These are phyloP conservation scores for Hipparchia sbordonii DNA, from an alignment of 2,888 invertebrate species.

Conservation along the genomic window DNA sequence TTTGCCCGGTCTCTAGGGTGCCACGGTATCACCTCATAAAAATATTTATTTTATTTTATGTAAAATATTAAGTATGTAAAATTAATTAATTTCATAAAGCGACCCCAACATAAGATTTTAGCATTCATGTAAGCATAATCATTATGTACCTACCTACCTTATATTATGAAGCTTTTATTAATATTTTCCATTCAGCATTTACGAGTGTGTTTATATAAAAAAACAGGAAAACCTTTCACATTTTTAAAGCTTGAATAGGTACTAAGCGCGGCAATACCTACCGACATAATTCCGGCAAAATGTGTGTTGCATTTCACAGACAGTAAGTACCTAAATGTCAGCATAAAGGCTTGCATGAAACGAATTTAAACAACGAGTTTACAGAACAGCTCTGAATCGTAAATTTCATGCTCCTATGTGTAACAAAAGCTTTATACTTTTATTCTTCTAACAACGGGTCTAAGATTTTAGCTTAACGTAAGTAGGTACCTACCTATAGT, in stretches of 20 bases:
- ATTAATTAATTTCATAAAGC: slow-evolving; percentile 1
- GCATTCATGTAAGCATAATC: slow-evolving; percentile 2
- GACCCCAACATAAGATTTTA: not conserved
- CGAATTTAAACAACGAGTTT: slow-evolving; percentile 43
- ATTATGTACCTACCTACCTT: not conserved
- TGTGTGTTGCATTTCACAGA: slow-evolving; percentile 43
- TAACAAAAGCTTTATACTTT: slow-evolving; percentile 28
- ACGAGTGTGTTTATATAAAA: slow-evolving; percentile 1
- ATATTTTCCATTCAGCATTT: slow-evolving; percentile 8
- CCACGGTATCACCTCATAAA: not conserved
- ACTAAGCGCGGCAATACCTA: slow-evolving; percentile 23
- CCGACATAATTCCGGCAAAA: slow-evolving; percentile 36
- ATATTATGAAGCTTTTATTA: slow-evolving; percentile 1
- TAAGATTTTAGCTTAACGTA: slow-evolving; percentile 19
- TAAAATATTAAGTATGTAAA: not conserved
- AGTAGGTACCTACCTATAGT: not conserved
- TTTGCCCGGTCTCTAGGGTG: not conserved
- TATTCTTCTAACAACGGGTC: slow-evolving; percentile 27
- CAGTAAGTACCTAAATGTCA: slow-evolving; percentile 45
- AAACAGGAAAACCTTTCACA: slow-evolving; percentile 23
- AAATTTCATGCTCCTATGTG: slow-evolving; percentile 27
- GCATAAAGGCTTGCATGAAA: slow-evolving; percentile 43
- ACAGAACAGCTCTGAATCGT: slow-evolving; percentile 35
- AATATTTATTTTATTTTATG: not conserved
- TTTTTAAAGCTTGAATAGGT: slow-evolving; percentile 17